phyloP scores from a whole-genome alignment of 1,140 invertebrate genomes.

The Diorhabda elongata region DNA sequence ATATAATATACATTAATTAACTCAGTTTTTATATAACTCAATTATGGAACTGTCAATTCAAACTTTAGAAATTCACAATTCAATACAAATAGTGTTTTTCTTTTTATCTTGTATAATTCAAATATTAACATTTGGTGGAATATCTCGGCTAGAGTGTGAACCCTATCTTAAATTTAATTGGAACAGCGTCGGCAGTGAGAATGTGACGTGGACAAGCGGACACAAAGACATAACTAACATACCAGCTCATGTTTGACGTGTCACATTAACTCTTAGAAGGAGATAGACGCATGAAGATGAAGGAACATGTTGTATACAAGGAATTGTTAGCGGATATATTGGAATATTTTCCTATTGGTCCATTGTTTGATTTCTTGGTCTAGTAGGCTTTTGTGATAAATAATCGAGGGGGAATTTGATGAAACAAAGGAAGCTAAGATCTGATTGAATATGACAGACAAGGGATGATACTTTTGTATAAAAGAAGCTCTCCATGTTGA shows the following conservation, averaged over 20 bases:
- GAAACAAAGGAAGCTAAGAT: not conserved
- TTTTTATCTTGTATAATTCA: too few relatives aligned
- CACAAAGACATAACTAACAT: slow-evolving; percentile 2
- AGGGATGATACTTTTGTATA: too few relatives aligned
- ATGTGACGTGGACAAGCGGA: not conserved
- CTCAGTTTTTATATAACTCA: too few relatives aligned
- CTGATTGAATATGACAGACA: too few relatives aligned
- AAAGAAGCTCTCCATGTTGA: too few relatives aligned
- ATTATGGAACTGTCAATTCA: too few relatives aligned
- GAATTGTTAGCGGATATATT: not conserved
- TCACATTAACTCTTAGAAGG: not conserved
- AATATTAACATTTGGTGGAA: not conserved
- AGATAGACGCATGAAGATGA: not conserved
- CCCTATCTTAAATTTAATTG: not conserved
- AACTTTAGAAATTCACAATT: too few relatives aligned
- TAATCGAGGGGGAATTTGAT: not conserved
- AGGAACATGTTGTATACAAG: not conserved
- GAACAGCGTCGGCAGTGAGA: not conserved
- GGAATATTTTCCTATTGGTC: not conserved
- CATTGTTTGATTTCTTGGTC: not conserved
- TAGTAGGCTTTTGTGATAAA: not conserved
- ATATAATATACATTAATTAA: too few relatives aligned
- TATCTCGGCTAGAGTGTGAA: not conserved
- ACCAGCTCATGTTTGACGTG: not conserved
- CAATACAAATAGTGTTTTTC: too few relatives aligned